phyloP scores from a whole-genome alignment of 2,888 invertebrate genomes.

The Drosophila suboccidentalis region DNA sequence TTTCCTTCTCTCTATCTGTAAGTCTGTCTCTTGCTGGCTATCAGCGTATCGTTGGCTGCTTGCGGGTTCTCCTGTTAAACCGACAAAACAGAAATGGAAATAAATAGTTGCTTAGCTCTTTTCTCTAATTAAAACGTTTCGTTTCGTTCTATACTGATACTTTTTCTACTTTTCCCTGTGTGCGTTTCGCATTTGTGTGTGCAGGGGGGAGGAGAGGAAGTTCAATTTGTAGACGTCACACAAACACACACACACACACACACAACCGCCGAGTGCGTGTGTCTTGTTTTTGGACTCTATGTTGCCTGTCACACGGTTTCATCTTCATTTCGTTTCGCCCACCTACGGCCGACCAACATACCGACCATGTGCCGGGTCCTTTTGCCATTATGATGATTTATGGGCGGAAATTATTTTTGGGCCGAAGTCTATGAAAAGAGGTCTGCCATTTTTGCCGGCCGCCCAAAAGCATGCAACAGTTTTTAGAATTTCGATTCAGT shows the following conservation, averaged over 20 bases:
- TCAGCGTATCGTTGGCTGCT: slow-evolving; percentile 34
- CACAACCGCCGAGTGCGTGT: slow-evolving; percentile 32
- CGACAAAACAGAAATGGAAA: slow-evolving; percentile 64
- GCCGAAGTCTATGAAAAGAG: slow-evolving; percentile 15
- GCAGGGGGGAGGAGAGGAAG: slow-evolving; percentile 12
- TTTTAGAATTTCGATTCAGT: slow-evolving; percentile 62
- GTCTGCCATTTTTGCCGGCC: slow-evolving; percentile 23
- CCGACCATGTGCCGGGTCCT: slow-evolving; percentile 40
- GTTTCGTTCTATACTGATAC: slow-evolving; percentile 30
- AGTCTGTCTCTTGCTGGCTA: slow-evolving; percentile 15
- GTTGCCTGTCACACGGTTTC: slow-evolving; percentile 70
- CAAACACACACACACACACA: slow-evolving; percentile 13
- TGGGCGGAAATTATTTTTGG: slow-evolving; percentile 77
- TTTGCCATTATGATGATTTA: slow-evolving; percentile 77
- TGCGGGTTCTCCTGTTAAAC: slow-evolving; percentile 34
- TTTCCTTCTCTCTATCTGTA: not conserved
- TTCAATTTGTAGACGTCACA: slow-evolving; percentile 70
- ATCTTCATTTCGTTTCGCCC: slow-evolving; percentile 66
- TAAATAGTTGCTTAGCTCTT: slow-evolving; percentile 78
- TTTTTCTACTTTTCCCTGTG: not conserved
- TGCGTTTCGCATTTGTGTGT: not conserved
- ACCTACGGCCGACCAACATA: slow-evolving; percentile 17
- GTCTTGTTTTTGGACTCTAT: slow-evolving; percentile 23
- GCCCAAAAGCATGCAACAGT: slow-evolving; percentile 71
- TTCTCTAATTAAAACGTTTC: slow-evolving; percentile 78